Base-by-base conservation (phyloP, 2,797 vertebrate species). In the Gymnocypris eckloni region DNA sequence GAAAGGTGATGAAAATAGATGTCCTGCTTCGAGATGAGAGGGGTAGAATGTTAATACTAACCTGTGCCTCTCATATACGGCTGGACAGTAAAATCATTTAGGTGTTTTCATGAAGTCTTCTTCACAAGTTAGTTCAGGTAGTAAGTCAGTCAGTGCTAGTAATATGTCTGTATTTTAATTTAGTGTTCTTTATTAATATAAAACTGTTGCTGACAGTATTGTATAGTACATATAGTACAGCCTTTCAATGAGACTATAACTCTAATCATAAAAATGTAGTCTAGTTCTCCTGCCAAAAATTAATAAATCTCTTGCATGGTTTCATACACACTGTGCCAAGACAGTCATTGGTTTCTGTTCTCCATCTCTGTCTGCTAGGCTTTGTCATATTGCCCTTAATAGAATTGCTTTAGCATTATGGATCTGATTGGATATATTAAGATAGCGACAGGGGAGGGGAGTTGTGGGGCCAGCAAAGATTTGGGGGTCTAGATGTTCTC, bases 1-100 rank as follows among this genome's bases (percentile, higher is more conserved):
- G 90, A 89, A 95, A 91, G 92, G 93, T 89, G 91, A 93, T 90
- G 89, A 92, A 93, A 89, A 92, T 77, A 69, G 79, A 80, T 83
- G 84, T 77, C 48, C 86, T 89, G 39, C 59, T 85, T 72, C 0
- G 50, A 50, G 61, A 73, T 56, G 59, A 64, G 52, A 41, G 43
- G 6, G 64, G 59, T 56, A 48, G 33, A 8, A 16, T n/a, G 22
- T 64, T 64, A 50, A 50, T 50, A 45, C 64, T 41, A 79, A 84
- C 59, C 59, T 66, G 25, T 43, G 15, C 18, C 43, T 72, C 2
- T 75, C 12, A 15, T 4, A n/a, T 16, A 39, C 13, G 15, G 50
- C 7, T 79, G 45, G 66, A 81, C 11, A 1, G 16, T 54, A n/a
- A 81, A n/a, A 22, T 78, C 7, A 2, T 13, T 20, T 20, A n/a